phyloP scores from a whole-genome alignment of 2,113 vertebrate genomes.

The Hippocampus abdominalis region DNA sequence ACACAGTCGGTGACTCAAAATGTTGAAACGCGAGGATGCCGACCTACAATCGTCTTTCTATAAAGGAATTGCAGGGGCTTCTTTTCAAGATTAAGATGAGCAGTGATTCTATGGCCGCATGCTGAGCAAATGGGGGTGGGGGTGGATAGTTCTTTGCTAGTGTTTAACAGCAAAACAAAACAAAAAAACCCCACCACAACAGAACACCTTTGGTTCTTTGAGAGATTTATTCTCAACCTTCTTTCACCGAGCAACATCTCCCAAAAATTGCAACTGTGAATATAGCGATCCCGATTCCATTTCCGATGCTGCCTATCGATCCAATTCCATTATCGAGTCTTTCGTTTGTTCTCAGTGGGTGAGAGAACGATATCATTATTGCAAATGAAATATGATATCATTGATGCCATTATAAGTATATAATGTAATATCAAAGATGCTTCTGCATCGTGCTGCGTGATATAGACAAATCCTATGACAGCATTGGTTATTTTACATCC shows the following conservation, averaged over 20 bases:
- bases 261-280: background rate
- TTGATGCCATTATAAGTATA: background rate
- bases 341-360: background rate
- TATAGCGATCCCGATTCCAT: background rate
- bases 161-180: too few species aligned
- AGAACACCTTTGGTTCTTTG: background rate
- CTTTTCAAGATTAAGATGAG: background rate
- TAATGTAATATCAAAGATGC: background rate
- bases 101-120: background rate
- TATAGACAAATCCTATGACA: background rate
- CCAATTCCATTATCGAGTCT: background rate
- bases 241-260: background rate
- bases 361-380: background rate
- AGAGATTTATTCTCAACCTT: background rate
- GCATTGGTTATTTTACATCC: background rate
- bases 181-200: background rate
- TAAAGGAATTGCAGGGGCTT: slow-evolving; percentile 9
- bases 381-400: background rate
- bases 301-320: background rate
- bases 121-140: too few species aligned
- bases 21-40: slow-evolving; percentile 15
- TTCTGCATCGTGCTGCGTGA: background rate
- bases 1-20: background rate
- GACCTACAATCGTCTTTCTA: slow-evolving; percentile 11
- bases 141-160: too few species aligned